These are phyloP conservation scores for Drosophila melanosoma DNA, from an alignment of 2,888 invertebrate species.

Conservation along the genomic window DNA sequence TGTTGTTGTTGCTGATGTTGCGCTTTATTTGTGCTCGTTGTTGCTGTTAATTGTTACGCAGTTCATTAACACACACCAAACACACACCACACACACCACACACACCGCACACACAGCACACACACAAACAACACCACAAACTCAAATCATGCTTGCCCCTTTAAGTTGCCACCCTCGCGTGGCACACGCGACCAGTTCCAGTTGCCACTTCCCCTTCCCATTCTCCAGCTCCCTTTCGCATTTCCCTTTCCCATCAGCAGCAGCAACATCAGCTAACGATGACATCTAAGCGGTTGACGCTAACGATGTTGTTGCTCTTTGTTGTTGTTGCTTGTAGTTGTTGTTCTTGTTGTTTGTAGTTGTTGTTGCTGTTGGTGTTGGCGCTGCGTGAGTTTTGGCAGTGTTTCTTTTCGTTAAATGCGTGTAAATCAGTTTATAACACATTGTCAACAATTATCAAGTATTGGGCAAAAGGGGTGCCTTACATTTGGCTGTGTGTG, in stretches of 20 bases:
- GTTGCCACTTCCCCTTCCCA: constrained; percentile 13
- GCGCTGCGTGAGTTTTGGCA: constrained; percentile 79
- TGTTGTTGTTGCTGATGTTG: constrained; percentile 46
- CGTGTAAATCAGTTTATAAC: constrained; percentile 81
- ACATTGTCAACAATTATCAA: constrained; percentile 80
- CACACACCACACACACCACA: constrained; percentile 19
- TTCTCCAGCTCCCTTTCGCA: constrained; percentile 10
- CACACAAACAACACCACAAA: constrained; percentile 46
- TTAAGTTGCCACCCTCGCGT: constrained; percentile 72
- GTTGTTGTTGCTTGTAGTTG: background rate
- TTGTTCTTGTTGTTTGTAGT: constrained; percentile 28
- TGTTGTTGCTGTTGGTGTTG: constrained; percentile 62
- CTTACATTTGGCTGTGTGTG: constrained; percentile 1
- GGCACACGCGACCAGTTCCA: constrained; percentile 71
- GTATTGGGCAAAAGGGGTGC: constrained; percentile 58
- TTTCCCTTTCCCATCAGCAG: constrained; percentile 34
- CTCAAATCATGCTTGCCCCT: constrained; percentile 54
- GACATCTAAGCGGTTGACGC: constrained; percentile 73
- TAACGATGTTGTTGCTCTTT: constrained; percentile 60
- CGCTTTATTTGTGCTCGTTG: constrained; percentile 48
- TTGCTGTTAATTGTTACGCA: constrained; percentile 76
- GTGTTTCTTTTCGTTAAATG: constrained; percentile 76
- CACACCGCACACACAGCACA: constrained; percentile 18
- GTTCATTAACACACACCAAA: constrained; percentile 73
- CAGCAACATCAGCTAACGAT: constrained; percentile 68